Conservation (phyloP, 2,113 vertebrate genomes). For the Ochotona curzoniae region DNA sequence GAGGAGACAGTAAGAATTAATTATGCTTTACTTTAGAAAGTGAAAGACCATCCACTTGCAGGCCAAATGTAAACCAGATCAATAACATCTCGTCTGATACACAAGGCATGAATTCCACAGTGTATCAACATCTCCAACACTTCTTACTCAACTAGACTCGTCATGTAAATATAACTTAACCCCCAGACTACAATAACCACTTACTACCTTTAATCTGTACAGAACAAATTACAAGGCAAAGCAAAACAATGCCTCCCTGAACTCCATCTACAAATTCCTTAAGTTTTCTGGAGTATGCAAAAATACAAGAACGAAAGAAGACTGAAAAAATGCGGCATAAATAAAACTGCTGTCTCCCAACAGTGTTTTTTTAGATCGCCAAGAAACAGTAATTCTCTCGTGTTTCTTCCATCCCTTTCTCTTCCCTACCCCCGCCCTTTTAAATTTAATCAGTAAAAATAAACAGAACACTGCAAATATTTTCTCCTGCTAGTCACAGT, state of each 20-base stretch:
- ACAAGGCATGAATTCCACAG: not conserved
- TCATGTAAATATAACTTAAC: not conserved
- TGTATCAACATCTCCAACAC: not conserved
- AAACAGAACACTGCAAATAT: not conserved
- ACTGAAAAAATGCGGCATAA: conserved; percentile 3
- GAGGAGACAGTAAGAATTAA: conserved; percentile 32
- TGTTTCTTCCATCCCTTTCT: not conserved
- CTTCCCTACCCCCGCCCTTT: not conserved
- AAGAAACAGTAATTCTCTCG: not conserved
- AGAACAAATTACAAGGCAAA: conserved; percentile 13
- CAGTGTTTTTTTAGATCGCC: not conserved
- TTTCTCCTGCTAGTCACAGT: conserved; percentile 17
- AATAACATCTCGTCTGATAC: not conserved
- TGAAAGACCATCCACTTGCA: not conserved
- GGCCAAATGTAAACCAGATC: not conserved
- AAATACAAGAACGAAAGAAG: not conserved
- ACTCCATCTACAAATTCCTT: not conserved
- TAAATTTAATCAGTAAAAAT: conserved; percentile 22
- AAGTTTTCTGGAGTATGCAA: conserved; percentile 5
- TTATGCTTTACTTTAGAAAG: not conserved
- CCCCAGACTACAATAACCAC: not conserved
- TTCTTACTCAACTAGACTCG: not conserved
- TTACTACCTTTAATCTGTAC: not conserved
- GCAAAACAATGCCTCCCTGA: not conserved
- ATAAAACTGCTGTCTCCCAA: conserved; percentile 34